Conservation (phyloP, 2,113 vertebrate species). For the Labrus mixtus region DNA sequence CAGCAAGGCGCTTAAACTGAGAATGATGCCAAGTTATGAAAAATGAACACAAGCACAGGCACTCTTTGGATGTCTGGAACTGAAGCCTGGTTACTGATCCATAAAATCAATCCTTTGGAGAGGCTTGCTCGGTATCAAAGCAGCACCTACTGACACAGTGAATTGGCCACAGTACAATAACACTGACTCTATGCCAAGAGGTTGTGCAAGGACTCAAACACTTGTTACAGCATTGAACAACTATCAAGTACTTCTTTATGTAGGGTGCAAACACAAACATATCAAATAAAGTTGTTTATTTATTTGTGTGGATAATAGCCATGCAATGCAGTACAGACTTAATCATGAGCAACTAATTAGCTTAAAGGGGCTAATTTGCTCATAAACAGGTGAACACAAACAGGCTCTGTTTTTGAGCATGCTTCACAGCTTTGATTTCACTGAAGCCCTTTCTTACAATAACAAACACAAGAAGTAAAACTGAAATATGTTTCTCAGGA, state of each 20-base stretch:
- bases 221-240: constrained; percentile 14
- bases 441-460: background rate
- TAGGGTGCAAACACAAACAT: background rate
- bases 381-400: constrained; percentile 33
- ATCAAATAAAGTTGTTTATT: constrained; percentile 6
- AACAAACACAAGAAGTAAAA: constrained; percentile 14
- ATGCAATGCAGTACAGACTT: constrained; percentile 1
- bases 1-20: background rate
- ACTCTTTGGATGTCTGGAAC: constrained; percentile 34
- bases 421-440: constrained; percentile 4
- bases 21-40: constrained; percentile 10
- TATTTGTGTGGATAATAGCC: constrained; percentile 32
- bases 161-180: constrained; percentile 32
- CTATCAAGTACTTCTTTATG: background rate
- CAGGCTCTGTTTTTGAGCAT: constrained; percentile 17
- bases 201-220: constrained; percentile 20
- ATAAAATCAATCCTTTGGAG: constrained; percentile 43
- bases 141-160: constrained; percentile 35
- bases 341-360: constrained; percentile 43
- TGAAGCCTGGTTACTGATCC: constrained; percentile 47
- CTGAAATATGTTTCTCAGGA: no score
- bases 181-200: constrained; percentile 15
- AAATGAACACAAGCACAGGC: constrained; percentile 1
- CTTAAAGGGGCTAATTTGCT: constrained; percentile 36
- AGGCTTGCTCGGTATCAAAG: constrained; percentile 37